Percentiles rank a stretch among this genome's conserved stretches.
phyloP scores from a whole-genome alignment of 2,797 vertebrate species.

The Margarornis squamiger region DNA sequence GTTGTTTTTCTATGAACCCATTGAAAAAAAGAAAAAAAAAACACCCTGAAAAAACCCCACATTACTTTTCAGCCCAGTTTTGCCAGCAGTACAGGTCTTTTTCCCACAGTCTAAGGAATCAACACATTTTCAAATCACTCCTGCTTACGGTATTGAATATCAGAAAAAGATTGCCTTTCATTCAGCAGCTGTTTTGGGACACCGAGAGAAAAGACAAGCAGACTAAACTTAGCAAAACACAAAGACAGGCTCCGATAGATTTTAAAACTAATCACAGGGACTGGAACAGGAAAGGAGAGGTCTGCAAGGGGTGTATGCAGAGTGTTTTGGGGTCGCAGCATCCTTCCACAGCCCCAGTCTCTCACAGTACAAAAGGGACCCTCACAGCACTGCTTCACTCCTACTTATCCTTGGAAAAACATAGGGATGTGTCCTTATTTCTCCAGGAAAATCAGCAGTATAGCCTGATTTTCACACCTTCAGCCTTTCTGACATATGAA shows the following conservation, averaged over 20 bases:
- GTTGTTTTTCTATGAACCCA: slow-evolving; percentile 45
- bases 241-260: not conserved
- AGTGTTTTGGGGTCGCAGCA: not conserved
- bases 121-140: slow-evolving; percentile 66
- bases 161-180: slow-evolving; percentile 62
- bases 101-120: slow-evolving; percentile 70
- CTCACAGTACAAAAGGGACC: not conserved
- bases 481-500: not conserved
- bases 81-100: slow-evolving; percentile 53
- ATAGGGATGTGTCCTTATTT: not conserved
- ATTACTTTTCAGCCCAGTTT: slow-evolving; percentile 28
- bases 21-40: not conserved
- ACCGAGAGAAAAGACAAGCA: not conserved
- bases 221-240: not conserved
- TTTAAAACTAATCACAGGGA: not conserved
- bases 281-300: not conserved
- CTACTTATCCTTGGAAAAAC: not conserved
- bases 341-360: not conserved
- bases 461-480: not conserved
- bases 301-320: not conserved
- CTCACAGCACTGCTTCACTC: not conserved
- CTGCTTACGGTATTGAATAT: slow-evolving; percentile 57
- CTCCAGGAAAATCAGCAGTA: not conserved
- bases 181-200: slow-evolving; percentile 51
- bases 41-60: not conserved